A percentile compares a stretch with the other conserved stretches of the same genome.
These are phyloP conservation scores for Chondrosia reniformis DNA, from an alignment of 37 sponge, comb jelly and placozoan species.

Conservation along the genomic window DNA sequence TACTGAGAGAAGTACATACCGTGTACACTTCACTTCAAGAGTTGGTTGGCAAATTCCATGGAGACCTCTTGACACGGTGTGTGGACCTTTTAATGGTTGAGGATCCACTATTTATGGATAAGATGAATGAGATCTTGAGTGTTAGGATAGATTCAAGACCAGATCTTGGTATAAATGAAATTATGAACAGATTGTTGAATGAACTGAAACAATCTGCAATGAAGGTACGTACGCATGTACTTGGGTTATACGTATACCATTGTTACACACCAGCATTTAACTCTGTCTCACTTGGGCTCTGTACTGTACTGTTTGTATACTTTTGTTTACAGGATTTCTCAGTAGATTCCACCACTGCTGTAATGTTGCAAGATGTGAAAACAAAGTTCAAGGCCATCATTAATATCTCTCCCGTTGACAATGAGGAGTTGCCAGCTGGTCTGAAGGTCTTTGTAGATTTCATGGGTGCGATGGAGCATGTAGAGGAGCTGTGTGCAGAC, in stretches of 20 bases:
- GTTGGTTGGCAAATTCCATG: constrained; percentile 55
- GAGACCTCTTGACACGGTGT: constrained; percentile 45
- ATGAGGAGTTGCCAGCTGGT: neutral
- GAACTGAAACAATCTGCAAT: constrained; percentile 35
- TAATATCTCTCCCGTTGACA: neutral
- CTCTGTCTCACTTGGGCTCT: neutral
- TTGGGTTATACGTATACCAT: constrained; percentile 14
- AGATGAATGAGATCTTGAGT: constrained; percentile 44
- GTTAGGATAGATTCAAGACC: constrained; percentile 48
- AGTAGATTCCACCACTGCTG: neutral
- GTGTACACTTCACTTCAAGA: constrained; percentile 73
- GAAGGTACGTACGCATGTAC: constrained; percentile 14
- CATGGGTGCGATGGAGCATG: constrained; percentile 3
- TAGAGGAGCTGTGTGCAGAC: constrained; percentile 7
- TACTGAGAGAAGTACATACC: constrained; percentile 46
- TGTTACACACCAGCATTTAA: neutral
- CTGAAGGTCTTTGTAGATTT: constrained; percentile 2
- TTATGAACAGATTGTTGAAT: constrained; percentile 28
- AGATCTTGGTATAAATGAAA: constrained; percentile 25
- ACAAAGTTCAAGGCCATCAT: neutral
- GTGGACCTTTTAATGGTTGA: constrained; percentile 54
- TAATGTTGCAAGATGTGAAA: constrained; percentile 6
- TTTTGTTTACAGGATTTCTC: constrained; percentile 6
- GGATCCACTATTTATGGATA: constrained; percentile 52
- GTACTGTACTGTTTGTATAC: neutral